These are phyloP conservation scores for Lucilia sericata DNA, from an alignment of 1,140 invertebrate genomes.

Conservation along the genomic window DNA sequence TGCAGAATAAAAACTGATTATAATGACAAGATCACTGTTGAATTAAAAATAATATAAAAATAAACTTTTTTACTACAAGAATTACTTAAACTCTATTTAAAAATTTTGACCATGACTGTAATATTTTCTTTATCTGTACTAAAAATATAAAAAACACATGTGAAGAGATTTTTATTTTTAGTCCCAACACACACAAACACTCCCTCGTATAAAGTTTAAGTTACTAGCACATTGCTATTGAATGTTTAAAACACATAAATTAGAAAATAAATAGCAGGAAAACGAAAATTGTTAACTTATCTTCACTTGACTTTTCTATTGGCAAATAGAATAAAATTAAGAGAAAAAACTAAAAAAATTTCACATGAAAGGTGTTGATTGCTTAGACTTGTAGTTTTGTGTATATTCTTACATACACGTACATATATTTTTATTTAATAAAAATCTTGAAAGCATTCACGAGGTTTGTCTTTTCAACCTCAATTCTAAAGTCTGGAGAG, in stretches of 20 bases:
- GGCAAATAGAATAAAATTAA: background rate
- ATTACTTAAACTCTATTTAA: too few species aligned
- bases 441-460: background rate
- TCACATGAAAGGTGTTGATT: constrained; percentile 33
- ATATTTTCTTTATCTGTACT: too few species aligned
- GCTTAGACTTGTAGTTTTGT: constrained; percentile 18
- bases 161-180: constrained; percentile 7
- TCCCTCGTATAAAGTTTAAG: background rate
- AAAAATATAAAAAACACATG: background rate
- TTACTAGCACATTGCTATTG: constrained; percentile 3
- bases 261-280: constrained; percentile 38
- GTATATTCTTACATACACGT: background rate
- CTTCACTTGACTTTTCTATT: constrained; percentile 30
- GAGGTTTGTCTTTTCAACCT: background rate
- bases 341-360: constrained; percentile 14
- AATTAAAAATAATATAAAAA: too few species aligned
- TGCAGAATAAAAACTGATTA: too few species aligned
- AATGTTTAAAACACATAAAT: constrained; percentile 42
- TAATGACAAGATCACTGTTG: too few species aligned
- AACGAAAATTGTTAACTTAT: constrained; percentile 43
- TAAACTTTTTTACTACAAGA: too few species aligned
- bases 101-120: too few species aligned
- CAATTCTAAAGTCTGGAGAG: background rate
- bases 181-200: background rate
- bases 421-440: background rate